phyloP scores from a whole-genome alignment of 2,888 invertebrate genomes.

The Callyntrura guangdongensis region DNA sequence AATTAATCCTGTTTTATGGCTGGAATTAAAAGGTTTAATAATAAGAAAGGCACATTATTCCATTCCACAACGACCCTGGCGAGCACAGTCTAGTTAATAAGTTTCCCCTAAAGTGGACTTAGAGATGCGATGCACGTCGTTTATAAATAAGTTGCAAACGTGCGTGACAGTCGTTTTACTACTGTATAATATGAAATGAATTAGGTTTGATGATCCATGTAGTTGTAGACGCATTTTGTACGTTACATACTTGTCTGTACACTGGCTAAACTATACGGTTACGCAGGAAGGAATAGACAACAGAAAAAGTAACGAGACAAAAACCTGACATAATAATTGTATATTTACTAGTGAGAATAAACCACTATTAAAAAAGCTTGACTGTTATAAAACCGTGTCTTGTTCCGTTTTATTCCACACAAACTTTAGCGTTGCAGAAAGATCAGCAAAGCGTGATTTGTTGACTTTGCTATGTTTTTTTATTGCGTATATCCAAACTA shows the following conservation, averaged over 20 bases:
- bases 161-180: constrained; percentile 47
- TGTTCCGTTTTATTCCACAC: neutral
- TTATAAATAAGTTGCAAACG: constrained; percentile 55
- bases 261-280: too few relatives aligned
- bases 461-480: neutral
- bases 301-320: too few relatives aligned
- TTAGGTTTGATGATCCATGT: constrained; percentile 36
- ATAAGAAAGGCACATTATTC: constrained; percentile 24
- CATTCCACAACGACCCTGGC: neutral
- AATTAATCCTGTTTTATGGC: constrained; percentile 76
- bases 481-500: constrained; percentile 15
- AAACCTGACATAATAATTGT: neutral
- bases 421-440: neutral
- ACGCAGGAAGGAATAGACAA: too few relatives aligned
- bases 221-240: neutral
- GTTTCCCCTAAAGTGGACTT: constrained; percentile 15
- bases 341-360: constrained; percentile 22
- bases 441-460: constrained; percentile 4
- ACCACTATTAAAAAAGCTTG: constrained; percentile 37
- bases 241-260: neutral
- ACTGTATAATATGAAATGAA: neutral
- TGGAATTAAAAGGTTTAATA: constrained; percentile 70
- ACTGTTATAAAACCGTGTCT: constrained; percentile 14
- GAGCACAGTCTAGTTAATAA: neutral
- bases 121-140: constrained; percentile 28